A percentile compares a stretch with the other conserved stretches of the same genome.
phyloP scores from a whole-genome alignment of 1,140 invertebrate genomes.

The Capitella teleta region DNA sequence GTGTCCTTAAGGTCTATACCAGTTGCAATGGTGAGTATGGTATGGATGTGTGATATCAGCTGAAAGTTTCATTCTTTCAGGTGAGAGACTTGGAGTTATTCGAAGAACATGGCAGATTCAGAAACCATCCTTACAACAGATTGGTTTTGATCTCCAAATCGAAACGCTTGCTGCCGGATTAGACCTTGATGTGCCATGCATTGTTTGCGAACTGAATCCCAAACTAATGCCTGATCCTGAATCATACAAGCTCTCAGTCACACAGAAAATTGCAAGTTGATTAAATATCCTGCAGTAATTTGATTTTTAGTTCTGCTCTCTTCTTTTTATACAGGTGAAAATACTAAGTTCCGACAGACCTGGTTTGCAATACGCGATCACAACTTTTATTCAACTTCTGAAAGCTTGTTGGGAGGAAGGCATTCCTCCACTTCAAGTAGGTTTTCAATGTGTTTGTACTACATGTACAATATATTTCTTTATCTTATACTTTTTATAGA shows the following conservation, averaged over 20 bases:
- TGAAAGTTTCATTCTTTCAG: not conserved
- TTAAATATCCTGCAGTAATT: not conserved
- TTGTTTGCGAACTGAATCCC: constrained; percentile 5
- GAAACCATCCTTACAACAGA: not conserved
- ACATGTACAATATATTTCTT: not conserved
- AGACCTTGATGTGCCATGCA: not conserved
- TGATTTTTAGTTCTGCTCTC: not conserved
- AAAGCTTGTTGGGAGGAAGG: constrained; percentile 42
- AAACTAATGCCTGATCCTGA: constrained; percentile 1
- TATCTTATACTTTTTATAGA: constrained; percentile 24
- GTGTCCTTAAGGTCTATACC: no score
- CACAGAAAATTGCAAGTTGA: constrained; percentile 40
- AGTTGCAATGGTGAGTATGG: no score
- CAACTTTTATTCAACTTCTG: constrained; percentile 53
- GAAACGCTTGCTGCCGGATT: not conserved
- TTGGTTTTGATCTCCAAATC: not conserved
- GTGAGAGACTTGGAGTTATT: not conserved
- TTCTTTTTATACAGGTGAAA: constrained; percentile 41
- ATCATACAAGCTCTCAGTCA: constrained; percentile 4
- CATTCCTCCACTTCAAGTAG: constrained; percentile 45
- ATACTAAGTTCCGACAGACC: constrained; percentile 47
- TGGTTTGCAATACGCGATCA: constrained; percentile 52
- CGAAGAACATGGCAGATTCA: not conserved
- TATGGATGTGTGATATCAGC: no score
- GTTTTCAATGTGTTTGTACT: not conserved